Base-by-base conservation (phyloP, 1,140 invertebrate genomes). In the Psix sp. region DNA sequence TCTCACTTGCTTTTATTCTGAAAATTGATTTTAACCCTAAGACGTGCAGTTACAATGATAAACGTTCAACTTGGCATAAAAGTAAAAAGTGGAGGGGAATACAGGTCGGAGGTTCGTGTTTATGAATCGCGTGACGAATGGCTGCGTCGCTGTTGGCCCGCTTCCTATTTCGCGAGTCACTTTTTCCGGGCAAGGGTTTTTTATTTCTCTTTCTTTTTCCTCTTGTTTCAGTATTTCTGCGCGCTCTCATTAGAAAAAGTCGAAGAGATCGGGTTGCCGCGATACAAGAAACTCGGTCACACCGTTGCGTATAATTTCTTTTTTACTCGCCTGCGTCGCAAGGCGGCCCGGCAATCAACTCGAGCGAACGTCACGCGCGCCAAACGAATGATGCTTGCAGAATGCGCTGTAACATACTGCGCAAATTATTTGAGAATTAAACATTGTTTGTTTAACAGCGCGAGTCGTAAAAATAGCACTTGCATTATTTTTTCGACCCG, bases 241-340 rank as follows among this genome's bases (percentile, higher is more conserved):
- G 38, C 62, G 39, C 48, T 16, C 31, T 65, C 46, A 54, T 67
- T 60, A 59, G 18, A 57, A 51, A 65, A 66, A 65, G 60, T 62
- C 48, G 73, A 11, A 35, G 46, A 78, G 74, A 78, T 78, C 68
- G 62, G 52, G 70, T 71, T 76, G 73, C 73, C 24, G 45, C 31
- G 63, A 74, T 74, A 76, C 31, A 59, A 63, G 68, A 57, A 74
- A 78, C 68, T 78, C 60, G 76, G 76, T 76, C 76, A 75, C 15
- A 46, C 16, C 48, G 72, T 26, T 45, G 46, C 40, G 24, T 48
- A 46, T 51, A 57, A 63, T 70, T 74, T 52, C 45, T 63, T 43
- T 39, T 18, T n/a, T 21, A 5, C 15, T 13, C 26, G 7, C 7
- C 39, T 57, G n/a, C n/a, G n/a, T n/a, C 35, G 31, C 31, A 20